Evolutionary conservation across 1,140 invertebrate genomes (phyloP).

Genomic region (Harpegnathos saltator): DNA sequence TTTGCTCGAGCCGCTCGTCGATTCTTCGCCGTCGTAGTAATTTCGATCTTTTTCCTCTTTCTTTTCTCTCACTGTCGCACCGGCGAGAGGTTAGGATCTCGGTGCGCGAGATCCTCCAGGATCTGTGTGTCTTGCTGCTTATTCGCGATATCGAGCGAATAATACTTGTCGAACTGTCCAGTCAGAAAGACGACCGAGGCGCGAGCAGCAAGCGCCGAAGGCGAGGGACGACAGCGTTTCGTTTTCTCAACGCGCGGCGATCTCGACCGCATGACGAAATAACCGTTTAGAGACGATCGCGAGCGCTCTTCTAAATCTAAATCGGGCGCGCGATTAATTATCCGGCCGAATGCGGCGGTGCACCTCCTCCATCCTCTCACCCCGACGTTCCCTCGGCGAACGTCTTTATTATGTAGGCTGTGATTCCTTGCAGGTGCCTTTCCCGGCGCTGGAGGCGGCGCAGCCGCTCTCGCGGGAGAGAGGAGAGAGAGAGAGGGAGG

Average conservation of each 20-base stretch:
- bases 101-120: too few relatives aligned
- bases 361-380: background rate
- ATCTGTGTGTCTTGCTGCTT: too few relatives aligned
- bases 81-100: background rate
- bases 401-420: slow-evolving; percentile 80
- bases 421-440: slow-evolving; percentile 79
- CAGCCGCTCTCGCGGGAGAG: background rate
- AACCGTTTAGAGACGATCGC: slow-evolving; percentile 13
- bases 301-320: slow-evolving; percentile 55
- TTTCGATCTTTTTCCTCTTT: background rate
- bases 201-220: background rate
- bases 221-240: slow-evolving; percentile 14
- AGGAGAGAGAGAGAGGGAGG: slow-evolving; percentile 25
- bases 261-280: background rate
- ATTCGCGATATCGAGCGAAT: too few relatives aligned
- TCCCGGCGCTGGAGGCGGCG: slow-evolving; percentile 58
- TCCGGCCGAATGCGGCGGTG: slow-evolving; percentile 10
- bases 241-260: background rate
- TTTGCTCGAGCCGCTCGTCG: slow-evolving; percentile 16
- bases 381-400: slow-evolving; percentile 54
- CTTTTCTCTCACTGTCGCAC: background rate
- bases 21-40: background rate
- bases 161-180: too few relatives aligned
- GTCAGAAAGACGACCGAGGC: background rate
- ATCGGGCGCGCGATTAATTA: slow-evolving; percentile 74